Percentiles rank a stretch among this genome's conserved stretches.
Evolutionary conservation across 2,797 vertebrate genomes (phyloP).

Genomic region (Protonibea diacanthus): DNA sequence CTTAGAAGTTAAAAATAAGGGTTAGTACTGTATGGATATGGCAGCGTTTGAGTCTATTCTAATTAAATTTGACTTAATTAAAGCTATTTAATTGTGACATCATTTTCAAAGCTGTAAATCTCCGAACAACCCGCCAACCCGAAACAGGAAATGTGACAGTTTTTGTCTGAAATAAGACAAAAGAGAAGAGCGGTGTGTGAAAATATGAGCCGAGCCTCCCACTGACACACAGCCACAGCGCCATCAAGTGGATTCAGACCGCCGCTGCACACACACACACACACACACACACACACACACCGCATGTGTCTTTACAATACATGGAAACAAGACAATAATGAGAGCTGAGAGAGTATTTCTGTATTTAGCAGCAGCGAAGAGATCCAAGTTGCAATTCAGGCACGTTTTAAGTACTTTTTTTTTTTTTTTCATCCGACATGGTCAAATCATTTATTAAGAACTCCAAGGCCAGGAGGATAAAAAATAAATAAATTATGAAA

Average conservation of each 20-base stretch:
- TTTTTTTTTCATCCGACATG: neutral
- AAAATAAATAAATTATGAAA: neutral
- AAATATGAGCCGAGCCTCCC: neutral
- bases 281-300: no score
- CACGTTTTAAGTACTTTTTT: neutral
- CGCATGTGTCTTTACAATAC: neutral
- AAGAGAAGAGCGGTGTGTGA: conserved; percentile 9
- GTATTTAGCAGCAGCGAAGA: neutral
- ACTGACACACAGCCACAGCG: conserved; percentile 58
- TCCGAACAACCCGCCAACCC: neutral
- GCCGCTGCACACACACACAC: conserved; percentile 2
- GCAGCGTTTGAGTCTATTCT: neutral
- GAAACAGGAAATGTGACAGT: neutral
- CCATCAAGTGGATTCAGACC: conserved; percentile 60
- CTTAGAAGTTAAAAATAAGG: neutral
- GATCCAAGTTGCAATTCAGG: neutral
- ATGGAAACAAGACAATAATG: neutral
- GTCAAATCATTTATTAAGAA: neutral
- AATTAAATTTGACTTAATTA: neutral
- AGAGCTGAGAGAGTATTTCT: neutral
- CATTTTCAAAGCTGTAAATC: neutral
- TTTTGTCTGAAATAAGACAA: conserved; percentile 37
- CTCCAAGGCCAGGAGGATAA: conserved; percentile 22
- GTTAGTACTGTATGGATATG: neutral
- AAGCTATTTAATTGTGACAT: no score